Base-by-base conservation (phyloP, 2,888 invertebrate genomes). In the Heliothis peltigera region DNA sequence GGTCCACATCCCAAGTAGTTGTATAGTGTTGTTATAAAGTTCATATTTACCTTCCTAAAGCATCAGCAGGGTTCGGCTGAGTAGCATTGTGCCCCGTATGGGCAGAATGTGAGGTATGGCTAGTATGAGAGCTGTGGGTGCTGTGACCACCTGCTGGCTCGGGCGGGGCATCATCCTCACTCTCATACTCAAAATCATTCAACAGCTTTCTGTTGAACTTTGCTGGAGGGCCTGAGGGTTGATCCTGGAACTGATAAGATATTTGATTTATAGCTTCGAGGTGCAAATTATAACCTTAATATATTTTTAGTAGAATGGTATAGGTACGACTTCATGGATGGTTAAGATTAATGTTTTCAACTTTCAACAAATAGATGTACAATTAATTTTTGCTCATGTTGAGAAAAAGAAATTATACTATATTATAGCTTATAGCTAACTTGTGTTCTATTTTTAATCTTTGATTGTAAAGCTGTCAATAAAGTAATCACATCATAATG, bases 121-220 rank as follows among this genome's bases (percentile, higher is more conserved):
- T 62, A 64, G 54, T 32, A 64, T 63, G 70, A 0, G 70, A 28
- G 35, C 52, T 65, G 60, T 84, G 85, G 1, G 87, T 68, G 22
- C 80, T 79, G 57, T 83, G 84, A 0, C 81, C 77, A 0, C 76
- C 47, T 62, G 56, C 60, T 0, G 85, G 79, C 25, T 89, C 91
- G 0, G 83, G 79, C 1, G 85, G 84, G 0, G 97, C 97, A n/a
- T 98, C 98, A 60, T 98, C 98, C 73, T 98, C 98, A 80, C 98
- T 98, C 61, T 98, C 98, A 87, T 98, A 98, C 91, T 98, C 98
- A 90, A 98, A 98, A 91, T 98, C 93, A 17, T 95, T 95, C 22
- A 98, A 92, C 17, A 98, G 92, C 87, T 98, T 98, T 85, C 98
- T 96, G 88, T 98, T 98, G 89, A 98, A 98, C 87, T 97, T 97